Base-by-base conservation (phyloP, 2,113 vertebrate genomes). In the Larimichthys crocea region DNA sequence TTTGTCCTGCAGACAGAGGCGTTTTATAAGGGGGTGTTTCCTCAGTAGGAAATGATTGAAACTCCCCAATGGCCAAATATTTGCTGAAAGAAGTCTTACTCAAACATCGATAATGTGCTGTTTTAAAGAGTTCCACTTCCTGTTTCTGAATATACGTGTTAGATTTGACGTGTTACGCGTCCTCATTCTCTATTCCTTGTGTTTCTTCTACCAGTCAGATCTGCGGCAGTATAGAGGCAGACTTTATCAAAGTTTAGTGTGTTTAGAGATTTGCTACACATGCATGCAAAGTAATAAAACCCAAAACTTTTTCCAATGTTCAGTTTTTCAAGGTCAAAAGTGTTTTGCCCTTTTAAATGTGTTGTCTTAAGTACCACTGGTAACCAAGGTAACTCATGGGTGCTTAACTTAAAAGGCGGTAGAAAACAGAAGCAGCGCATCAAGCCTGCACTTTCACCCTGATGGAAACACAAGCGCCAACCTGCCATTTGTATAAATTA, bases 1-100 rank as follows among this genome's bases (percentile, higher is more conserved):
- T 88, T 97, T 98, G 83, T 99, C 98, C 98, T 99, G 92, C 1
- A 19, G 10, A 53, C 20, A 78, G 42, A 77, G 78, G 20, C 26
- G 50, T 68, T 56, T 64, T 15, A 76, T 76, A 31, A 15, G 40
- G n/a, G 1, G 60, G 65, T 26, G n/a, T 17, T 76, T 85, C 22
- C 29, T 57, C 44, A n/a, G 5, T 2, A 26, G 11, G 59, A 31
- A 70, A 70, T 55, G 31, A 50, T 48, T 48, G 17, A 64, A 85
- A 79, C 59, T 61, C 52, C 8, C 19, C 4, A 11, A 22, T 75
- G 10, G 56, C 20, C 24, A 44, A 68, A 61, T 11, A 62, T 40
- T 63, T 29, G 2, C 4, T 19, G 8, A 14, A 22, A 53, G 65
- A 65, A 49, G 10, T 64, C 17, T 52, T 3, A 12, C 14, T n/a